phyloP scores from a whole-genome alignment of 2,797 vertebrate genomes.

The Ctenopoma multispine region DNA sequence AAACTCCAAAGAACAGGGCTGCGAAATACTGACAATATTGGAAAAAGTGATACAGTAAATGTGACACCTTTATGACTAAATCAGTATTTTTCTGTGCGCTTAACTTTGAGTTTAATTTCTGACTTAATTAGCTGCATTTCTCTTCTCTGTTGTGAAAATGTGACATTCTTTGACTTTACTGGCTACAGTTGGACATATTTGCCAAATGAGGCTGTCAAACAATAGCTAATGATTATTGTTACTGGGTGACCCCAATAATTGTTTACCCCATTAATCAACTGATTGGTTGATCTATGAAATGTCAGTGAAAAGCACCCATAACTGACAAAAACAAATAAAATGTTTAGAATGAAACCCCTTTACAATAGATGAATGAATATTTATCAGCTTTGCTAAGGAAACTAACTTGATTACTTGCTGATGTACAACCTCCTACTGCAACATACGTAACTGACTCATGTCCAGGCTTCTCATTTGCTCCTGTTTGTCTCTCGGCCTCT shows the following conservation, averaged over 20 bases:
- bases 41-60: constrained; percentile 1
- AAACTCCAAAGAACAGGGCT: constrained; percentile 13
- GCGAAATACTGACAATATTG: constrained; percentile 5
- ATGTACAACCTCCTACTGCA: not conserved
- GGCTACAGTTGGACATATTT: not conserved
- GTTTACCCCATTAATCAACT: not conserved
- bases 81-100: not conserved
- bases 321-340: not conserved
- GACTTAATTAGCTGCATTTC: constrained; percentile 1
- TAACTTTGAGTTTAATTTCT: not conserved
- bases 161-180: not conserved
- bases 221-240: not conserved
- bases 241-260: not conserved
- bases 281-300: not conserved
- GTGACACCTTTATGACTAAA: constrained; percentile 10
- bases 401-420: not conserved
- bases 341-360: not conserved
- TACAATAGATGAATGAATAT: no score
- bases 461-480: not conserved
- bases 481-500: constrained; percentile 9
- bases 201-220: constrained; percentile 22
- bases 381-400: no score
- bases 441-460: not conserved
- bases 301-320: not conserved
- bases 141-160: not conserved